Base-by-base conservation (phyloP, 2,113 vertebrate genomes). In the Leiothrix lutea region DNA sequence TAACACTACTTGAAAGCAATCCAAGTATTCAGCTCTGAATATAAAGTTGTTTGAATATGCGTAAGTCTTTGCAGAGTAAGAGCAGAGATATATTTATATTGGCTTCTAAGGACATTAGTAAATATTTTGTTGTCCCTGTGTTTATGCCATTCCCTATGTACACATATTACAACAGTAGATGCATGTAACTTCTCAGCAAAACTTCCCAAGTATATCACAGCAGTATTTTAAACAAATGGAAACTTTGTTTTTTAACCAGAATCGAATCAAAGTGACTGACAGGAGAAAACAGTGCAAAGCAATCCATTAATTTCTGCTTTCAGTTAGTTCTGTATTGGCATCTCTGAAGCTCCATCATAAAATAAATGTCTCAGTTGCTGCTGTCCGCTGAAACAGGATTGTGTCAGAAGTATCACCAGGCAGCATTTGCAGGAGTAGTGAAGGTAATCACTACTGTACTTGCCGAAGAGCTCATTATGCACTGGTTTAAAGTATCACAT, bases 71-170 rank as follows among this genome's bases (percentile, higher is more conserved):
- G 85, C 93, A 97, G 54, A 88, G 79, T 73, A 82, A 75, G 75
- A 80, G 57, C 72, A 80, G 38, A 56, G 77, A 86, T 72, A 90
- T 95, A 93, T 97, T 95, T 96, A 92, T 88, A 93, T 71, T 96
- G 92, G 93, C 92, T 96, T 88, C 72, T 92, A 74, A 74, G 77
- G 91, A 67, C 92, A 84, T 86, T 8, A 77, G 92, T 78, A 96
- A 96, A 96, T 95, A 96, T 90, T 95, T 90, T 95, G 92, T 91
- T 92, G 86, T 84, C 61, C 88, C 83, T 56, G 24, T 93, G 92
- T 88, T 94, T 81, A 47, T 74, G 72, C 54, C 56, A 60, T 92
- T 94, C 69, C 60, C 88, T 86, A 1, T 31, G 91, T 51, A 97
- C 64, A 86, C 89, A 78, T 48, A 73, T 92, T 93, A 91, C 88